Conservation (phyloP, 2,797 vertebrate species). For the Aphelocoma californica region DNA sequence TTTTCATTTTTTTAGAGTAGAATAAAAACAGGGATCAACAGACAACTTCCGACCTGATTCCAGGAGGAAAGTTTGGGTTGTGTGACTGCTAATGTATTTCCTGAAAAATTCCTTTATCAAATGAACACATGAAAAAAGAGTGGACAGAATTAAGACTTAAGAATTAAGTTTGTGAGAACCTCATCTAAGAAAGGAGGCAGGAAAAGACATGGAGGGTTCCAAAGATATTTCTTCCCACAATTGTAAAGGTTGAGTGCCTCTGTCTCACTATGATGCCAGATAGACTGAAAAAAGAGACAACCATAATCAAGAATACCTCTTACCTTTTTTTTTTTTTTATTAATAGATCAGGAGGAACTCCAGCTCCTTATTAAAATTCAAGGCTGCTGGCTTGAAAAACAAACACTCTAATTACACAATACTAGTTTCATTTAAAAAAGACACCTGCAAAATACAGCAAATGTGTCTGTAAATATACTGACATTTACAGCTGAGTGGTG, state of each 20-base stretch:
- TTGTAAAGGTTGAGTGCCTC: not conserved
- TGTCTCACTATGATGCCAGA: not conserved
- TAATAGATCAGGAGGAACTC: not conserved
- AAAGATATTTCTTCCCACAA: not conserved
- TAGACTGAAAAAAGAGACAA: not conserved
- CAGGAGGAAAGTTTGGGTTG: not conserved
- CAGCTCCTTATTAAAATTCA: not conserved
- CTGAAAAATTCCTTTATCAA: not conserved
- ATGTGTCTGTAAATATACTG: not conserved
- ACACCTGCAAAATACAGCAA: not conserved
- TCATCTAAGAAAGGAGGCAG: not conserved
- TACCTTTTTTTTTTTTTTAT: not conserved
- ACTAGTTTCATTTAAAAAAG: not conserved
- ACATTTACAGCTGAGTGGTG: not conserved
- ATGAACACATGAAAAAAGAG: not conserved
- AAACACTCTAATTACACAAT: not conserved
- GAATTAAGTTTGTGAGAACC: not conserved
- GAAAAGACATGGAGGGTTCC: fast-evolving
- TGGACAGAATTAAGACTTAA: not conserved
- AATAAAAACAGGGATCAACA: not conserved
- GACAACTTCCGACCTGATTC: not conserved
- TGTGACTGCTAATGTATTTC: not conserved
- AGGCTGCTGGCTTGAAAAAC: not conserved
- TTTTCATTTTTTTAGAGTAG: not conserved
- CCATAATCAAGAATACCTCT: not conserved